Percentiles rank a stretch among this genome's conserved stretches.
Conservation (phyloP, 2,113 vertebrate genomes). For the Periophthalmus modestus region DNA sequence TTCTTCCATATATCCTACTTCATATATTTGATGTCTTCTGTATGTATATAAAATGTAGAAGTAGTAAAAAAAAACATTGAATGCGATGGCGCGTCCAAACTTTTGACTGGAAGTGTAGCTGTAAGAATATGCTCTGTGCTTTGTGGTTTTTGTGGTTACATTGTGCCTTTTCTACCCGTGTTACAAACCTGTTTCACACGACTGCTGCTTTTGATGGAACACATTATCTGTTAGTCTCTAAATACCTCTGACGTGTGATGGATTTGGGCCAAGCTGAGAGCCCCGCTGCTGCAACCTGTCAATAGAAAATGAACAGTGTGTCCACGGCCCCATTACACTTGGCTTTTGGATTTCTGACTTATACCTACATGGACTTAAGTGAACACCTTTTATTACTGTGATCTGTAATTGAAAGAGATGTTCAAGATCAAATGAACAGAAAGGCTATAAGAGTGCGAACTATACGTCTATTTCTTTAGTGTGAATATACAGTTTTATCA, state of each 20-base stretch:
- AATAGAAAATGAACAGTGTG: background rate
- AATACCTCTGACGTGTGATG: conserved; percentile 49
- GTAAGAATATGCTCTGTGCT: background rate
- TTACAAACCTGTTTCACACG: conserved; percentile 42
- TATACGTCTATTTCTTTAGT: too few relatives aligned
- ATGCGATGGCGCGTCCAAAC: too few relatives aligned
- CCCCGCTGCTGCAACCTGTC: background rate
- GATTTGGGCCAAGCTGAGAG: conserved; percentile 38
- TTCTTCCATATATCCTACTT: too few relatives aligned
- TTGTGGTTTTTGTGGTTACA: conserved; percentile 4
- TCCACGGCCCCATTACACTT: background rate
- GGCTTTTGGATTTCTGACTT: background rate
- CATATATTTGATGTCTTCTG: too few relatives aligned
- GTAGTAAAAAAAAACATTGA: too few relatives aligned
- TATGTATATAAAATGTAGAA: too few relatives aligned
- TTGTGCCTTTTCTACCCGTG: conserved; percentile 28
- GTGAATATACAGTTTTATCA: too few relatives aligned
- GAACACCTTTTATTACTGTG: background rate
- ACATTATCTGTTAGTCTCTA: conserved; percentile 47
- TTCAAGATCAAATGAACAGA: too few relatives aligned
- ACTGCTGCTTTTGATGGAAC: conserved; percentile 44
- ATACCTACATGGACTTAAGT: background rate
- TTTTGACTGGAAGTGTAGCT: background rate
- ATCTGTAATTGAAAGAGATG: too few relatives aligned
- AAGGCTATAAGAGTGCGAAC: background rate